These are phyloP conservation scores for Pica pica DNA, from an alignment of 2,113 vertebrate genomes.

Conservation along the genomic window DNA sequence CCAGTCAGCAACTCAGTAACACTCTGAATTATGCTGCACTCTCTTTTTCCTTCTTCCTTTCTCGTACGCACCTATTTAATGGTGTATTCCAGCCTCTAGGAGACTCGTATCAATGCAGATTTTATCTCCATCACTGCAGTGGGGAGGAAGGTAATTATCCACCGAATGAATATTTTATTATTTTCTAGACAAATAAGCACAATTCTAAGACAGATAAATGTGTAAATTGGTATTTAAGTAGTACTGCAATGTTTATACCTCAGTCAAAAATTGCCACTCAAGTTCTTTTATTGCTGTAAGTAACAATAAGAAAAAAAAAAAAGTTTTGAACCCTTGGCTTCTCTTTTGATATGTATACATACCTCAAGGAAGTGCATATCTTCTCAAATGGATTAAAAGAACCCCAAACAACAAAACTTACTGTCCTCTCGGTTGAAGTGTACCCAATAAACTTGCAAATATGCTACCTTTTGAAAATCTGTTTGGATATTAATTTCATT, in stretches of 20 bases:
- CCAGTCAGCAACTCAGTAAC: neutral
- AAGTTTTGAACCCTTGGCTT: neutral
- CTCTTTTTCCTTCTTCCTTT: neutral
- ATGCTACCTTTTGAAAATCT: neutral
- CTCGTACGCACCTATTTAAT: neutral
- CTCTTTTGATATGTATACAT: neutral
- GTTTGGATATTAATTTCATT: neutral
- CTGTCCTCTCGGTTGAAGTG: neutral
- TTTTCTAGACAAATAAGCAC: neutral
- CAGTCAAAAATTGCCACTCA: neutral
- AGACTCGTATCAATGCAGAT: neutral
- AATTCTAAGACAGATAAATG: neutral
- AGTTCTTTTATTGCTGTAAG: neutral
- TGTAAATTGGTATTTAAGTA: neutral
- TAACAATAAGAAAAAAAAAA: neutral
- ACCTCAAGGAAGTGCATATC: neutral
- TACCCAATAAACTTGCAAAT: neutral
- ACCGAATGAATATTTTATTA: neutral
- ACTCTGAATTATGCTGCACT: neutral
- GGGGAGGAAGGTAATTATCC: neutral
- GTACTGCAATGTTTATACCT: neutral
- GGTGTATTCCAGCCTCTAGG: neutral
- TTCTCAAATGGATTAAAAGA: neutral
- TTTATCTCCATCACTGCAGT: neutral
- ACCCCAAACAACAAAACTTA: neutral